Evolutionary conservation across 2,888 invertebrate species (phyloP).

Genomic region (Sisyra nigra): DNA sequence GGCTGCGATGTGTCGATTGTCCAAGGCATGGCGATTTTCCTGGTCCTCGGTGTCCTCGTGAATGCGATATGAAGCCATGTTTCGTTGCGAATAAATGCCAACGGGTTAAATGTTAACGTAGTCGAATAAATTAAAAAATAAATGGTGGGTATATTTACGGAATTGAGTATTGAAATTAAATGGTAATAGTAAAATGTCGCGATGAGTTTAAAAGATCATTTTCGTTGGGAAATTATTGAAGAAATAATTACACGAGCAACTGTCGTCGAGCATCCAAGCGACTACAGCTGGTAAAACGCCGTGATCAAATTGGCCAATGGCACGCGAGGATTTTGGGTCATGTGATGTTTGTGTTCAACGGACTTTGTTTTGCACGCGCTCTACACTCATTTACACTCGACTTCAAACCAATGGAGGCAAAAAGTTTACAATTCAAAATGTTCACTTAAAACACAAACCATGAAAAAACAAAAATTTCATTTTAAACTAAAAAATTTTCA

Average conservation of each 20-base stretch:
- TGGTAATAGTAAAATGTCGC: background rate
- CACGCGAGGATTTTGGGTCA: background rate
- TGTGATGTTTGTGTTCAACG: no score
- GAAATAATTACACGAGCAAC: background rate
- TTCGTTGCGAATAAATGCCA: background rate
- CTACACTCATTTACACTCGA: background rate
- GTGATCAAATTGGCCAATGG: constrained; percentile 1
- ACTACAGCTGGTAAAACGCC: constrained; percentile 2
- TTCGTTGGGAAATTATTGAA: background rate
- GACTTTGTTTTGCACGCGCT: background rate
- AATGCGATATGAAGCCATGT: constrained; percentile 60
- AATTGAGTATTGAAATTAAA: no score
- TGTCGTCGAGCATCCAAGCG: background rate
- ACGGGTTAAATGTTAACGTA: background rate
- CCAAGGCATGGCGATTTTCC: constrained; percentile 39
- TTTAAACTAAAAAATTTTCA: no score
- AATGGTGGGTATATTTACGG: no score
- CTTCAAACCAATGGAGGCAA: background rate
- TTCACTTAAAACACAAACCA: no score
- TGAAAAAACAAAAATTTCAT: no score
- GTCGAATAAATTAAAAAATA: background rate
- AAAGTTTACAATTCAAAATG: no score
- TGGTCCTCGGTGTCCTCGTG: constrained; percentile 62
- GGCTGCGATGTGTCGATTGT: constrained; percentile 26
- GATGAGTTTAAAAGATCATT: background rate